Evolutionary conservation across 2,113 vertebrate species (phyloP), one percentile per base, ranked within the genome.

Genomic region (Bufo gargarizans): DNA sequence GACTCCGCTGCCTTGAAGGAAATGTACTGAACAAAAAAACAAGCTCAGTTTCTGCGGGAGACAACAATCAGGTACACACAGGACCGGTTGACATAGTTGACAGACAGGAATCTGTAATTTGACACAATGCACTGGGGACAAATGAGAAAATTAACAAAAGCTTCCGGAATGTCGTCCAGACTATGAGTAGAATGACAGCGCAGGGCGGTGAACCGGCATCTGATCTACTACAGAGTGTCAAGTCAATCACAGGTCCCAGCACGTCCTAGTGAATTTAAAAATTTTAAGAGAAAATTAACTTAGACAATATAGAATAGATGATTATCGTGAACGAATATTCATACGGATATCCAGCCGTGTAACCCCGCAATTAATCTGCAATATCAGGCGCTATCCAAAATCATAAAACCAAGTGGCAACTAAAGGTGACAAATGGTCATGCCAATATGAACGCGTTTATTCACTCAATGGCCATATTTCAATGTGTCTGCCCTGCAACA

Each of bases 21-120:
- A 63, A 63, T 17, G 17, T 63, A 63, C 17, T 20, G 61, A 63
- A 63, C 16, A 63, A 67, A 67, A 67, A 20, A 67, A 17, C 78
- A 81, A 81, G 58, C 8, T 8, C 33, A 45, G 22, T 61, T 14
- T 80, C 55, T 61, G 56, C 8, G 13, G 78, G 78, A 81, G 78
- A 58, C 58, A 81, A 81, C 20, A 13, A 58, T 56, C 53, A 19
- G 56, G 43, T 81, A 61, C 55, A 22, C 56, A 81, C 61, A 47
- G 59, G 78, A 47, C 78, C 7, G 13, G 56, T 17, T 81, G 78
- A 61, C 78, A 81, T 33, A 61, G 78, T 19, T 61, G 78, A 81
- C 78, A 61, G 22, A 81, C 14, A 61, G 56, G 78, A 81, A 81
- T 81, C 58, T 81, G 78, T 81, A 81, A 81, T 61, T n/a, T 61